Evolutionary conservation across 2,113 vertebrate genomes (phyloP), one percentile per base, ranked within the genome.

Genomic region (Argyrosomus japonicus): DNA sequence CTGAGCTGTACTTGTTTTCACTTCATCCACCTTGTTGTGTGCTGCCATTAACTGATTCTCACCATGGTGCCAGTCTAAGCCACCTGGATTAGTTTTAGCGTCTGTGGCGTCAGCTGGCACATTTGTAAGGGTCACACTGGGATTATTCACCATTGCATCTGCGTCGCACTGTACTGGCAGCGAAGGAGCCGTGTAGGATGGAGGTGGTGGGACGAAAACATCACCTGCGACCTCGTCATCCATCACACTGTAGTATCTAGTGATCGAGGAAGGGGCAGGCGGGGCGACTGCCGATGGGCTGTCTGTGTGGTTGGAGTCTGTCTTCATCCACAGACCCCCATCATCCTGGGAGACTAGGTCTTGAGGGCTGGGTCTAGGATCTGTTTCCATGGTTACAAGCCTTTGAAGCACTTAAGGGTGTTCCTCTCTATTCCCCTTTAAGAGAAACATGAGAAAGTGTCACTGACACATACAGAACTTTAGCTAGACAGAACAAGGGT

Each of bases 21-120:
- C 81, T 75, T 87, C 77, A 68, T 77, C 78, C 68, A 13, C 53
- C 69, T 86, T 0, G 14, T 50, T 84, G 23, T 54, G 81, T 72
- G 62, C 53, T 87, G 65, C 75, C 84, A 77, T 83, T 79, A 77
- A 43, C 73, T 79, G 87, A 80, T 68, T 83, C 85, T 92, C 88
- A 36, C 65, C 77, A 68, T 32, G 83, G 50, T 77, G 74, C 87
- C 85, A 53, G 79, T 84, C 86, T 94, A 94, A 94, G 87, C 93
- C 63, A 69, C 17, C n/a, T 19, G 87, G 85, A 92, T 92, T 93
- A 91, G 85, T 81, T 62, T 89, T 23, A 90, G 88, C 84, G 61
- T 82, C 77, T 79, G 77, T 90, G 86, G 81, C 88, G 78, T 90
- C 90, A 91, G 74, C 67, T 75, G 84, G 50, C 82, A 43, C 71